Percentiles rank a stretch among this genome's conserved stretches.
These are phyloP conservation scores for Gymnarchus niloticus DNA, from an alignment of 2,113 vertebrate species.

Conservation along the genomic window DNA sequence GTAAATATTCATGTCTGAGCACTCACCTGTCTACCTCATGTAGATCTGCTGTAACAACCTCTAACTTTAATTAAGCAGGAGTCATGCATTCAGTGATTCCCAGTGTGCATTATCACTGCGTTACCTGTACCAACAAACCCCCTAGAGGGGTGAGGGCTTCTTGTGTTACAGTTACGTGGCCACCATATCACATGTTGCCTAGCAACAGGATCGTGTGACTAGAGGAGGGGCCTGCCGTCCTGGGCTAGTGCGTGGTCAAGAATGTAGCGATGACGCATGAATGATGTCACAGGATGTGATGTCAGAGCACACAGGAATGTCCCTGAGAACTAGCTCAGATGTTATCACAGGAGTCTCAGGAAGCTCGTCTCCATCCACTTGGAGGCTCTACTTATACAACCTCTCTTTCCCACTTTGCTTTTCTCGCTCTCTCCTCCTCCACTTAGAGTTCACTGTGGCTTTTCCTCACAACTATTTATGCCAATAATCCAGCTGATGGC, in stretches of 20 bases:
- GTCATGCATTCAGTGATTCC: neutral
- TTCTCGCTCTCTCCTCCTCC: neutral
- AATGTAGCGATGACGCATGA: neutral
- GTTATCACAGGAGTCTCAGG: neutral
- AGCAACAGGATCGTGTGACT: neutral
- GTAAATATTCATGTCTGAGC: neutral
- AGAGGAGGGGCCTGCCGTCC: neutral
- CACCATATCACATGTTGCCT: neutral
- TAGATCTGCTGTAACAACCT: neutral
- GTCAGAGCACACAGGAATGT: neutral
- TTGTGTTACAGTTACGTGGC: neutral
- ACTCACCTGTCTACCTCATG: too few relatives aligned
- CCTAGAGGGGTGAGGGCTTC: neutral
- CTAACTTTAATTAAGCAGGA: neutral
- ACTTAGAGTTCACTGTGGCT: neutral
- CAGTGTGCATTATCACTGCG: neutral
- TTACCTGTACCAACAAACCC: neutral
- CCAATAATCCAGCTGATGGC: neutral
- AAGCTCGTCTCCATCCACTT: neutral
- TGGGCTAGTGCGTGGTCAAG: neutral
- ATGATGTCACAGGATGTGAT: neutral
- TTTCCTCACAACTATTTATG: neutral
- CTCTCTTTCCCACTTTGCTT: neutral
- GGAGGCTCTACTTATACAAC: neutral
- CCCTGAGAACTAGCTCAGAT: neutral